Percentiles rank a stretch among this genome's conserved stretches.
phyloP scores from a whole-genome alignment of 2,888 invertebrate genomes.

The Drosophila fulvimacula region DNA sequence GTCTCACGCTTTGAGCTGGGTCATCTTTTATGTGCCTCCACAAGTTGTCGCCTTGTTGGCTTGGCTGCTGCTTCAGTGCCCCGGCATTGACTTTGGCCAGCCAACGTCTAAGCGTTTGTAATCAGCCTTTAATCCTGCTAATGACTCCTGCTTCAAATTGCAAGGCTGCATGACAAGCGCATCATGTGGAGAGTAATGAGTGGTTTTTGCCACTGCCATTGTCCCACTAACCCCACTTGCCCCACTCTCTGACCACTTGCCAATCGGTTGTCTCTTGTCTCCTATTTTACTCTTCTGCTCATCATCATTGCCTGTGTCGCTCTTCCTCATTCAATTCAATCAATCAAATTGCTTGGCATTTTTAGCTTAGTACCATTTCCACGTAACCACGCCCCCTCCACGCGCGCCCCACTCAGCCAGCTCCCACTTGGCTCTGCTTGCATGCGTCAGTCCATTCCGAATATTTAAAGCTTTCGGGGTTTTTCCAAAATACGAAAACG shows the following conservation, averaged over 20 bases:
- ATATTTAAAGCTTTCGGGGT: not conserved
- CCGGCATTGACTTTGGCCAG: constrained; percentile 1
- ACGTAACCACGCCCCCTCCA: not conserved
- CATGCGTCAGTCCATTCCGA: constrained; percentile 12
- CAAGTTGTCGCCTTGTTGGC: constrained; percentile 11
- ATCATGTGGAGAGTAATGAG: constrained; percentile 46
- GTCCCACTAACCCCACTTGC: not conserved
- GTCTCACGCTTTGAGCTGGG: constrained; percentile 33
- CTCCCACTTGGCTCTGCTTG: not conserved
- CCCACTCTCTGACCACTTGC: not conserved
- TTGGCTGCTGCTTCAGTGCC: not conserved
- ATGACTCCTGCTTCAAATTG: constrained; percentile 60
- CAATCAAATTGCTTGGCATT: constrained; percentile 70
- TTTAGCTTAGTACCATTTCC: constrained; percentile 31
- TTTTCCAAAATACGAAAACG: not conserved
- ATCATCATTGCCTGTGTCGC: constrained; percentile 36
- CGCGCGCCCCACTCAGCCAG: not conserved
- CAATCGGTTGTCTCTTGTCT: constrained; percentile 8
- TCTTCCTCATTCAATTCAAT: constrained; percentile 66
- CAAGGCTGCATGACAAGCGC: constrained; percentile 66
- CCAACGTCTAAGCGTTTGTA: constrained; percentile 16
- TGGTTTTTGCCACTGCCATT: constrained; percentile 11
- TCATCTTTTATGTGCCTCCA: constrained; percentile 11
- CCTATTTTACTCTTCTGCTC: constrained; percentile 14
- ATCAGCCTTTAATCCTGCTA: constrained; percentile 54